Conservation (phyloP, 2,888 invertebrate species). For the Thera britannica region DNA sequence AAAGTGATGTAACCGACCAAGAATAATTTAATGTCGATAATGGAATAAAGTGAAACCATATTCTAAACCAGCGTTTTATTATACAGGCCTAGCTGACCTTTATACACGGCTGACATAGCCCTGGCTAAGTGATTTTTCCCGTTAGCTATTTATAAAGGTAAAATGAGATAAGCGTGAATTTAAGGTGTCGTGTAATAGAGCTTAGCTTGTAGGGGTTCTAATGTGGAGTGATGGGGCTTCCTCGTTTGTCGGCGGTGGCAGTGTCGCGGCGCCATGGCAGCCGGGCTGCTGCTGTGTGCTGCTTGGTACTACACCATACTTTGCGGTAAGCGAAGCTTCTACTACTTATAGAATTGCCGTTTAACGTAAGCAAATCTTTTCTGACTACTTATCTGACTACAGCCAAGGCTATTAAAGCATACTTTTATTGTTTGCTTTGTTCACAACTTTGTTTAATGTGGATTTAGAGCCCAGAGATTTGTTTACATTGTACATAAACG, state of each 20-base stretch:
- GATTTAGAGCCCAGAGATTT: background rate
- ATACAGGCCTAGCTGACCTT: background rate
- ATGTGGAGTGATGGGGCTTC: slow-evolving; percentile 68
- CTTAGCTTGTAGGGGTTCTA: slow-evolving; percentile 73
- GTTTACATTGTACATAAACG: background rate
- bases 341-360: background rate
- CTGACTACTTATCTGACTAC: background rate
- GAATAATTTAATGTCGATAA: slow-evolving; percentile 19
- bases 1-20: slow-evolving; percentile 3
- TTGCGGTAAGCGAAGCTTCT: slow-evolving; percentile 1
- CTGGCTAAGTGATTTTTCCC: background rate
- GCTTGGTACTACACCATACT: slow-evolving; percentile 79
- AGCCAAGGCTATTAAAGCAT: background rate
- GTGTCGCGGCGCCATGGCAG: slow-evolving; percentile 66
- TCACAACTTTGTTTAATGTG: background rate
- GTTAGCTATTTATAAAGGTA: slow-evolving; percentile 22
- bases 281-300: slow-evolving; percentile 67
- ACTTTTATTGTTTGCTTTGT: background rate
- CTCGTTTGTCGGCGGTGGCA: slow-evolving; percentile 46
- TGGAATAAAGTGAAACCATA: slow-evolving; percentile 19
- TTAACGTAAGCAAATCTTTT: background rate
- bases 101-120: too few species aligned
- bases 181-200: slow-evolving; percentile 54
- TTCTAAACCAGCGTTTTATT: slow-evolving; percentile 3
- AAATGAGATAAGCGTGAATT: slow-evolving; percentile 43